Evolutionary conservation across 2,888 invertebrate species (phyloP).

Genomic region (Troglohyphantes excavatus): DNA sequence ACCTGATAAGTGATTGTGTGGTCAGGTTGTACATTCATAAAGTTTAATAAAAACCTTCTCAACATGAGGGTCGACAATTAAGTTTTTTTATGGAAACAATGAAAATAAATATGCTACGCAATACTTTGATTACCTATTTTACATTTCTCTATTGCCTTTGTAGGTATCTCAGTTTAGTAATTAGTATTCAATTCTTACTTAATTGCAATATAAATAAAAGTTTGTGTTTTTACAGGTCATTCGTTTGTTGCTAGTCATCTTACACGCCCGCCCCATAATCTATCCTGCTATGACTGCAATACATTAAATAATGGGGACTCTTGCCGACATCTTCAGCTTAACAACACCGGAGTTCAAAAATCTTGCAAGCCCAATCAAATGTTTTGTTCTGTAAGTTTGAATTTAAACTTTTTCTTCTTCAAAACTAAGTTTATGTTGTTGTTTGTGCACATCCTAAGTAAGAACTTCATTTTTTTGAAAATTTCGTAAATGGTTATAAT

Average conservation of each 20-base stretch:
- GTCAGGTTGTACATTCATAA: not conserved
- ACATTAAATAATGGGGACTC: conserved; percentile 69
- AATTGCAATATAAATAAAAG: too few relatives aligned
- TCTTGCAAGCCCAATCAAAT: conserved; percentile 69
- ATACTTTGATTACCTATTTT: not conserved
- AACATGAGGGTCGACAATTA: not conserved
- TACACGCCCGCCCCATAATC: conserved; percentile 60
- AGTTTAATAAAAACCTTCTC: not conserved
- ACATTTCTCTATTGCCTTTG: not conserved
- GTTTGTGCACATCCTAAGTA: too few relatives aligned
- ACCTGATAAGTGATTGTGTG: not conserved
- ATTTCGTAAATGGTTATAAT: too few relatives aligned
- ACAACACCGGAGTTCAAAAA: conserved; percentile 50
- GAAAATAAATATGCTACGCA: not conserved
- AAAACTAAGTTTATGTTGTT: too few relatives aligned
- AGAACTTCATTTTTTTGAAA: too few relatives aligned
- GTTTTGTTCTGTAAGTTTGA: conserved; percentile 77
- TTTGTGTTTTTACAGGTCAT: conserved; percentile 32
- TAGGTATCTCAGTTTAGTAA: not conserved
- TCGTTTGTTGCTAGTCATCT: conserved; percentile 54
- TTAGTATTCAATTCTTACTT: too few relatives aligned
- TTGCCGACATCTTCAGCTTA: conserved; percentile 54
- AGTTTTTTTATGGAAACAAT: not conserved
- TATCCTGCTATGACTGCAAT: conserved; percentile 73
- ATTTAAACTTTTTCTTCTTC: too few relatives aligned